Evolutionary conservation across 1,140 invertebrate genomes (phyloP).

Genomic region (Atta cephalotes): DNA sequence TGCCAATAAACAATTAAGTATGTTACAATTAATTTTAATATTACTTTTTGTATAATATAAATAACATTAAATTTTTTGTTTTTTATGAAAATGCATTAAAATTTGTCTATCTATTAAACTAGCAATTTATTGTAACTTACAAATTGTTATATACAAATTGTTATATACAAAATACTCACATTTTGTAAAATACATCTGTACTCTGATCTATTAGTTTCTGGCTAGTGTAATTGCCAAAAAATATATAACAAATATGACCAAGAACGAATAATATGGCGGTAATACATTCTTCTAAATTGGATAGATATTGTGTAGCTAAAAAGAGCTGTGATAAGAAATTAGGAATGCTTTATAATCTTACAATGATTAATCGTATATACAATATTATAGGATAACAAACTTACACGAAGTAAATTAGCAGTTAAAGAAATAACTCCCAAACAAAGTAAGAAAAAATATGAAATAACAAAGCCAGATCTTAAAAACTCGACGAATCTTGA

Average conservation of each 20-base stretch:
- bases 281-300: constrained; percentile 33
- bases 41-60: background rate
- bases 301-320: constrained; percentile 4
- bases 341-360: background rate
- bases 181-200: constrained; percentile 27
- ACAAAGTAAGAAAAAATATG: constrained; percentile 27
- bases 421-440: constrained; percentile 41
- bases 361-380: background rate
- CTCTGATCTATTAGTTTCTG: constrained; percentile 49
- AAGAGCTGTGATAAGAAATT: constrained; percentile 22
- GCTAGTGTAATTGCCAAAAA: constrained; percentile 29
- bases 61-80: background rate
- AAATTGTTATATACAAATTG: background rate
- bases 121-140: background rate
- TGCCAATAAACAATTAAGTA: background rate
- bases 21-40: background rate
- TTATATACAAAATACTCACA: constrained; percentile 19
- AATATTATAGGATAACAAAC: background rate
- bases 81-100: background rate
- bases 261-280: background rate
- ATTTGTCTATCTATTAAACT: background rate
- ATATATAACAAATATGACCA: constrained; percentile 48
- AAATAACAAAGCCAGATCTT: constrained; percentile 15
- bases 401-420: constrained; percentile 40
- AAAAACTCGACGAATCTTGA: constrained; percentile 41